A percentile compares a stretch with the other conserved stretches of the same genome.
These are phyloP conservation scores for Ophion obscuratus DNA, from an alignment of 2,888 invertebrate genomes.

Conservation along the genomic window DNA sequence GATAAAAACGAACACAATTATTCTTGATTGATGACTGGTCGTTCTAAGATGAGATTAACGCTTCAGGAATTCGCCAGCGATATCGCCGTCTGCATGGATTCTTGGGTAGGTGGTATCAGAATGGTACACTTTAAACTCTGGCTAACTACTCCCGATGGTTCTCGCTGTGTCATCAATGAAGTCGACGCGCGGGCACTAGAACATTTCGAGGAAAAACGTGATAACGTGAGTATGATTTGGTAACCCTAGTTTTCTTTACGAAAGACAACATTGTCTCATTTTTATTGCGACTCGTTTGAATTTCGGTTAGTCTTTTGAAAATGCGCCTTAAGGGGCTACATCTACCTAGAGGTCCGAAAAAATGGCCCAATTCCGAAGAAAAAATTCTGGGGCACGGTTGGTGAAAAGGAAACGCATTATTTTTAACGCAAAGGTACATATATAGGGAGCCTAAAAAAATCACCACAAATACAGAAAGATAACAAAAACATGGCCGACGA, in stretches of 20 bases:
- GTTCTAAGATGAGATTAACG: conserved; percentile 38
- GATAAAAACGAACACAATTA: background rate
- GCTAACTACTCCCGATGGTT: conserved; percentile 88
- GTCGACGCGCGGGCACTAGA: conserved; percentile 89
- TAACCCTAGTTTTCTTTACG: background rate
- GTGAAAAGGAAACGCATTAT: no score
- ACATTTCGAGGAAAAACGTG: conserved; percentile 89
- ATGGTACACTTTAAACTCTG: conserved; percentile 89
- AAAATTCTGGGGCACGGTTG: no score
- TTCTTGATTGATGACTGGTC: background rate
- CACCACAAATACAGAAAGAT: no score
- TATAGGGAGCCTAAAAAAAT: no score
- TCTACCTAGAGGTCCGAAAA: no score
- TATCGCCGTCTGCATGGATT: conserved; percentile 94
- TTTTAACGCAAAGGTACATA: no score
- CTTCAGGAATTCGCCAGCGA: conserved; percentile 91
- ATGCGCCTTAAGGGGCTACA: no score
- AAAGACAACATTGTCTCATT: background rate
- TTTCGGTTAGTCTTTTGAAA: background rate
- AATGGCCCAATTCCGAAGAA: no score
- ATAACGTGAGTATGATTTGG: conserved; percentile 83
- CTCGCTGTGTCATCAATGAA: conserved; percentile 88
- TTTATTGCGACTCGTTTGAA: background rate
- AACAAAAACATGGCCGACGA: no score
- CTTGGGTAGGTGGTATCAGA: conserved; percentile 95